Evolutionary conservation across 2,888 invertebrate species (phyloP), one percentile per base, ranked within the genome.

Genomic region (Pandemis corylana): DNA sequence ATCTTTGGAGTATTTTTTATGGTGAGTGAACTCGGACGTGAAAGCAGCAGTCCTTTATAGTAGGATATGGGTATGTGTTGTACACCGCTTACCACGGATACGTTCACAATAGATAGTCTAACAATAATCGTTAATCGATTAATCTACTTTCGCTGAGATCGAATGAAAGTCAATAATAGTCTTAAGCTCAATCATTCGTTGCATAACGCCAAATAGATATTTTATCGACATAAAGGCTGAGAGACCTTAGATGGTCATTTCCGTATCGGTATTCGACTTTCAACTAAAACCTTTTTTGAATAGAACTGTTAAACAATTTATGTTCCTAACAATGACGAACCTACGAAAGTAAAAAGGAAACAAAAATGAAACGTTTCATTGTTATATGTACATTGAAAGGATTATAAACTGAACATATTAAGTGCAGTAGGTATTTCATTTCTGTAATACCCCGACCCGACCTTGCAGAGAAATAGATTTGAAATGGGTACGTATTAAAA

Each of bases 141-240:
- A 51, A 67, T 67, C 53, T 67, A 53, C 67, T 67, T 67, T 67
- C 67, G 36, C 67, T 13, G 51, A n/a, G 67, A 67, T 53, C 67
- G 53, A 67, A 67, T 53, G 67, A 67, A 67, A 67, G 67, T 53
- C 67, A 15, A 51, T 41, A 67, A 67, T 67, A 51, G 53, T 41
- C 53, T 53, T 51, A 67, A 65, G 65, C 67, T 67, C n/a, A 41
- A 67, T 67, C 51, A 53, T 28, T 28, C 65, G n/a, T 49, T 49
- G 28, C 41, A 36, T 53, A 67, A 67, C 53, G 36, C 67, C 51
- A 67, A n/a, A 53, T 53, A 15, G 67, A 13, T 53, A 67, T 53
- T 53, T 62, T 67, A 67, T 51, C 49, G 66, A 36, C 41, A 41
- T 41, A 49, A 49, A 49, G 3, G 36, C 66, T 20, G 12, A 41